Evolutionary conservation across 2,113 vertebrate genomes (phyloP), one percentile per base, ranked within the genome.

Genomic region (Probosciger aterrimus): DNA sequence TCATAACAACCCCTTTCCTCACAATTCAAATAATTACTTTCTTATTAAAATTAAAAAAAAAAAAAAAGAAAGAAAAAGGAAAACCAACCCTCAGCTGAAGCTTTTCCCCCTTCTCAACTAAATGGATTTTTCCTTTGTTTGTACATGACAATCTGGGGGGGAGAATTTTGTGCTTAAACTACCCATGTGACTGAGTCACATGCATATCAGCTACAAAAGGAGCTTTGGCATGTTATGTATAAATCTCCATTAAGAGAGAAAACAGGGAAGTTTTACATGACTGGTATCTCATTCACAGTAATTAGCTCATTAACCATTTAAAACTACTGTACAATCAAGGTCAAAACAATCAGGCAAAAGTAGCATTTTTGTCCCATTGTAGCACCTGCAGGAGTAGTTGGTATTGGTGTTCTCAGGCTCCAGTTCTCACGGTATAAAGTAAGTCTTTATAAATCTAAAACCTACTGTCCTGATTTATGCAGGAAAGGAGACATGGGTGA

Each of bases 91-190:
- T 93, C 15, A 59, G 83, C 68, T 88, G 73, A 31, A 82, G 82
- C 80, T 95, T 94, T 90, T 86, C 73, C 59, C 94, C 91, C 74
- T 91, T 92, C 91, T 49, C 88, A 69, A 28, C 80, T 9, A 44
- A 96, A 95, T 94, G 87, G 94, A 87, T 95, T 94, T 94, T 95
- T 93, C 91, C 84, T 94, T 84, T 95, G 88, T 92, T 93, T 82
- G 90, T 95, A 49, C 84, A 43, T 88, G 78, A 95, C 92, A 96
- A 70, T 86, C 80, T 79, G 18, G 4, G 22, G 86, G 93, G 83
- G 75, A 86, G 90, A 95, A 84, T 90, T 93, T 90, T 92, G 92
- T 93, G 95, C 88, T 96, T 94, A 33, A 92, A 92, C 95, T 95
- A 81, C 88, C 64, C 95, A 81, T 95, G 94, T 96, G 95, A 93